These are phyloP conservation scores for Aradophagus sp. DNA, from an alignment of 1,140 invertebrate genomes.

Conservation along the genomic window DNA sequence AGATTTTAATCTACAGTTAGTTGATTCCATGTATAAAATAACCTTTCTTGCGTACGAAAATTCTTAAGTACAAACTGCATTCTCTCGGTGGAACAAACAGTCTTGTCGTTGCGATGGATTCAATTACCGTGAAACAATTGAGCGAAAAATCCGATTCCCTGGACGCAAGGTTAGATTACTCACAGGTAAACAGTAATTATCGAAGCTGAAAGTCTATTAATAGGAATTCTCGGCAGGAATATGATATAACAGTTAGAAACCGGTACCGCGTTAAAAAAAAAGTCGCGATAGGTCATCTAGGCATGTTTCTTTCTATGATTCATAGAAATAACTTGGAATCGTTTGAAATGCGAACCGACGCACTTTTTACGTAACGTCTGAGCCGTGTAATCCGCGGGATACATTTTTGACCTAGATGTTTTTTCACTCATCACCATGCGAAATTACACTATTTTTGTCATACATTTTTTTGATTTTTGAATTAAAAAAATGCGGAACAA, in stretches of 20 bases:
- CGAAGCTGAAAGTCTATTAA: constrained; percentile 40
- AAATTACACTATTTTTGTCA: no score
- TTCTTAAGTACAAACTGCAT: no score
- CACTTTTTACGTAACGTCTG: constrained; percentile 32
- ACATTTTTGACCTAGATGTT: constrained; percentile 20
- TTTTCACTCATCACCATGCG: no score
- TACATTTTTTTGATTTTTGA: no score
- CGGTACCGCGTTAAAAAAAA: constrained; percentile 12
- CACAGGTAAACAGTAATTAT: constrained; percentile 46
- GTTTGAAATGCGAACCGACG: constrained; percentile 8
- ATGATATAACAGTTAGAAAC: constrained; percentile 40
- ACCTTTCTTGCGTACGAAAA: no score
- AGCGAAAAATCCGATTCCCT: constrained; percentile 13
- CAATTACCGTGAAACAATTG: constrained; percentile 29
- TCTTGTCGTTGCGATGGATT: no score
- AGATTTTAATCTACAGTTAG: constrained; percentile 8
- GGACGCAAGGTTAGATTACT: constrained; percentile 36
- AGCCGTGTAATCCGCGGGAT: constrained; percentile 5
- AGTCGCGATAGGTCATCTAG: constrained; percentile 15
- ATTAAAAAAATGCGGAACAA: no score
- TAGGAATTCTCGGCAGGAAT: constrained; percentile 14
- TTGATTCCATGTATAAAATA: constrained; percentile 9
- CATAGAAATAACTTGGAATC: constrained; percentile 16
- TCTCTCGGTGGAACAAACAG: no score
- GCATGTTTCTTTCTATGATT: constrained; percentile 40